Conservation (phyloP, 2,113 vertebrate species). For the Pavo muticus region DNA sequence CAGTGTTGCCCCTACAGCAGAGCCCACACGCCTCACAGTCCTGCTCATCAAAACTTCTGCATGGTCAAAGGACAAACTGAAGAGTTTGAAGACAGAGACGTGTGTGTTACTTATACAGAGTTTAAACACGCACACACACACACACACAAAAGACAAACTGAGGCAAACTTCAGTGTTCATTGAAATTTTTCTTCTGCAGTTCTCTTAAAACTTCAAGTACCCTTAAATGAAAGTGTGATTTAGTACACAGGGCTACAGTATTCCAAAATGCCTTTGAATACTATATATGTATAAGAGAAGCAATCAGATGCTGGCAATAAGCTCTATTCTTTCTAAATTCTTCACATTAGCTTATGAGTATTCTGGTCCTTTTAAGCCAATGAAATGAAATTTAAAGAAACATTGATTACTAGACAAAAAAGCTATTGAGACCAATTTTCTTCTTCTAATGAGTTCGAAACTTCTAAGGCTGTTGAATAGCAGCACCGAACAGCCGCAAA, state of each 20-base stretch:
- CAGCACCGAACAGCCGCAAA: neutral
- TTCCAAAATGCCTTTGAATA: neutral
- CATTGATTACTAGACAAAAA: neutral
- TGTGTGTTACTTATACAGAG: neutral
- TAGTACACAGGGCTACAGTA: neutral
- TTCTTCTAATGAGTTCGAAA: neutral
- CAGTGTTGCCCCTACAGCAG: too few relatives aligned
- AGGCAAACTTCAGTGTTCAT: neutral
- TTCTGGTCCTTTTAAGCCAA: neutral
- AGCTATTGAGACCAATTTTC: neutral
- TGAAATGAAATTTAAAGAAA: neutral
- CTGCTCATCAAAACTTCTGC: neutral
- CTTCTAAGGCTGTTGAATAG: neutral
- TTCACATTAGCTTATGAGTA: neutral
- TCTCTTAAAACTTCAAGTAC: neutral
- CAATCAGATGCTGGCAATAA: neutral
- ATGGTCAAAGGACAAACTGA: neutral
- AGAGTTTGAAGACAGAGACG: neutral
- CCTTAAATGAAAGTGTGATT: neutral
- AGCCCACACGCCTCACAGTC: neutral
- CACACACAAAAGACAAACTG: neutral
- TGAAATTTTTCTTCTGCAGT: too few relatives aligned
- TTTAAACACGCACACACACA: neutral
- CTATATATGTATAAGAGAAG: neutral
- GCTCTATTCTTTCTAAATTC: neutral